These are phyloP conservation scores for Nannoperca australis DNA, from an alignment of 2,797 vertebrate genomes.

Conservation along the genomic window DNA sequence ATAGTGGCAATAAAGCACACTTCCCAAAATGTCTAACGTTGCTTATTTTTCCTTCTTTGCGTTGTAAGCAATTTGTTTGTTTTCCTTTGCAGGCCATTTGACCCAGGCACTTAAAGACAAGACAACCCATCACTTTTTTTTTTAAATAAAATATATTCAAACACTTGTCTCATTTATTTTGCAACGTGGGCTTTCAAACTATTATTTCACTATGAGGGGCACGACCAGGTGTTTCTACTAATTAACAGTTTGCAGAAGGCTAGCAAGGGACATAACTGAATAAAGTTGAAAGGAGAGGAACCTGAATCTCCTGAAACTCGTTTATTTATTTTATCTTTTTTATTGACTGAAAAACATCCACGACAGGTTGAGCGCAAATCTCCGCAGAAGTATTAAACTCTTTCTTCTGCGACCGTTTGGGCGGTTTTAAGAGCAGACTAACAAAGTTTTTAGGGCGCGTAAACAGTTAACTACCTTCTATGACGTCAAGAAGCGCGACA, in stretches of 20 bases:
- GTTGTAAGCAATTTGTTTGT: background rate
- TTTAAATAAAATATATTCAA: constrained; percentile 58
- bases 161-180: constrained; percentile 12
- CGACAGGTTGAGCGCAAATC: fast-evolving
- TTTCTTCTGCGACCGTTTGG: no score
- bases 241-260: background rate
- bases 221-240: background rate
- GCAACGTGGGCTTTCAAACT: background rate
- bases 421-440: fast-evolving
- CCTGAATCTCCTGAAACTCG: background rate
- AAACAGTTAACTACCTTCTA: no score
- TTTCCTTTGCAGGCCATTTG: background rate
- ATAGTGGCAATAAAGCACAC: no score
- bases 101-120: background rate
- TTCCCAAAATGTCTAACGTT: background rate
- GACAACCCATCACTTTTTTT: background rate
- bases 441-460: no score
- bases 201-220: background rate
- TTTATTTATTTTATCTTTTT: no score
- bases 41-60: no score
- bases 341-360: fast-evolving
- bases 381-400: fast-evolving
- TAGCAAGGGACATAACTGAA: fast-evolving
- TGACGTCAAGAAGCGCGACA: constrained; percentile 68
- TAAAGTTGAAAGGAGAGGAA: background rate